These are phyloP conservation scores for Perodicticus potto DNA, from an alignment of 2,797 vertebrate genomes.

Conservation along the genomic window DNA sequence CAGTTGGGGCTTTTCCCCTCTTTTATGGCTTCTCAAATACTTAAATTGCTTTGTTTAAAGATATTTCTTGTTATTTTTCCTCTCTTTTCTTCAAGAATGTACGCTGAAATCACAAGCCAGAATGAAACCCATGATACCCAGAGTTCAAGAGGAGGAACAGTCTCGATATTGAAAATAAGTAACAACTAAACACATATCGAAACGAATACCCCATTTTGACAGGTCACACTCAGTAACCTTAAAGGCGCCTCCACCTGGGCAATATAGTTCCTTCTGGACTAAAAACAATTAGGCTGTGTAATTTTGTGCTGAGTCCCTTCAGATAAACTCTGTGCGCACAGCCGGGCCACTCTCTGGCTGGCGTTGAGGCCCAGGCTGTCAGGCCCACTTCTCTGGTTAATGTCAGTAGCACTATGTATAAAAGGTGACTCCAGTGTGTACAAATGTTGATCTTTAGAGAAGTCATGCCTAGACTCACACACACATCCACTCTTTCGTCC, in stretches of 20 bases:
- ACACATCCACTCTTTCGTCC: constrained; percentile 91
- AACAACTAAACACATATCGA: constrained; percentile 29
- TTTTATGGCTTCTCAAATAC: constrained; percentile 58
- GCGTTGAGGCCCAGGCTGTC: constrained; percentile 88
- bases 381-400: constrained; percentile 90
- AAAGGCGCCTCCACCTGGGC: constrained; percentile 83
- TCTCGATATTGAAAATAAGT: constrained; percentile 56
- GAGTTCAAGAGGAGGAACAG: constrained; percentile 19
- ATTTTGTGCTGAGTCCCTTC: constrained; percentile 85
- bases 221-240: constrained; percentile 76
- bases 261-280: constrained; percentile 85
- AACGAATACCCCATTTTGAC: constrained; percentile 73
- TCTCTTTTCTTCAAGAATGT: constrained; percentile 51
- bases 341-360: constrained; percentile 85
- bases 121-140: constrained; percentile 16
- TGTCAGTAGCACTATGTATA: constrained; percentile 91
- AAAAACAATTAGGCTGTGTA: constrained; percentile 90
- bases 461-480: constrained; percentile 91
- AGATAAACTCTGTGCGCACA: constrained; percentile 86
- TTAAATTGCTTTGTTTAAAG: constrained; percentile 64
- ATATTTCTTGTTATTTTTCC: constrained; percentile 34
- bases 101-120: not conserved
- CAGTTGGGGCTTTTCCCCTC: not conserved
- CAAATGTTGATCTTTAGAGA: constrained; percentile 92
- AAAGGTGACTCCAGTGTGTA: constrained; percentile 92